A percentile compares a stretch with the other conserved stretches of the same genome.
phyloP scores from a whole-genome alignment of 2,888 invertebrate genomes.

The Trachelus troglodyta region DNA sequence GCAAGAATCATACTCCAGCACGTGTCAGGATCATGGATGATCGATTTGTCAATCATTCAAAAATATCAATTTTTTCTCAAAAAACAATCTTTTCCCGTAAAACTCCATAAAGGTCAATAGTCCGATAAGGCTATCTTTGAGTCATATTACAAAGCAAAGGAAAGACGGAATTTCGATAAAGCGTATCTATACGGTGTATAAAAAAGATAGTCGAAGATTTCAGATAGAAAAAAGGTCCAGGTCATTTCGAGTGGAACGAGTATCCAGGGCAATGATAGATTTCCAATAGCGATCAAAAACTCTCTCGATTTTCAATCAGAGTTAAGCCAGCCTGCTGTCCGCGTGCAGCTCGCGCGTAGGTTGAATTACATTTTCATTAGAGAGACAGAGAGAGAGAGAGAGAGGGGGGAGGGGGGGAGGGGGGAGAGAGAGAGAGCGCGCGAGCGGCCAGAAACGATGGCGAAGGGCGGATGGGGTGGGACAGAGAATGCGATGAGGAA shows the following conservation, averaged over 20 bases:
- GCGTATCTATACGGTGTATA: neutral
- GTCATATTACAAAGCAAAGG: neutral
- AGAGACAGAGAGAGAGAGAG: conserved; percentile 11
- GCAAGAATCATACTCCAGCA: neutral
- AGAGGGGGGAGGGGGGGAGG: no score
- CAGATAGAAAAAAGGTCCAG: neutral
- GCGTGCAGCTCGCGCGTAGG: neutral
- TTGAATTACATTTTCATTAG: neutral
- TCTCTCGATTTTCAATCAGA: neutral
- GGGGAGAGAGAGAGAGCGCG: conserved; percentile 7
- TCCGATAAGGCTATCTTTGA: neutral
- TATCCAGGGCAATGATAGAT: neutral
- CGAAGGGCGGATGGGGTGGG: conserved; percentile 18
- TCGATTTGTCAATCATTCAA: neutral
- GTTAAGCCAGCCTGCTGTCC: neutral
- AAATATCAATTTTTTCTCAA: neutral
- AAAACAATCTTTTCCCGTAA: neutral
- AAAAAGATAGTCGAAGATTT: neutral
- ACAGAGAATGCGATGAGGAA: conserved; percentile 3
- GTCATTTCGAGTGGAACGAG: neutral
- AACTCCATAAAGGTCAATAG: neutral
- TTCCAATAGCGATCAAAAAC: neutral
- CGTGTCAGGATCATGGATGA: neutral
- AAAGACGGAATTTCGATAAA: neutral
- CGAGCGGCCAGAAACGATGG: conserved; percentile 8